These are phyloP conservation scores for Gorsachius magnificus DNA, from an alignment of 2,797 vertebrate genomes.

Conservation along the genomic window DNA sequence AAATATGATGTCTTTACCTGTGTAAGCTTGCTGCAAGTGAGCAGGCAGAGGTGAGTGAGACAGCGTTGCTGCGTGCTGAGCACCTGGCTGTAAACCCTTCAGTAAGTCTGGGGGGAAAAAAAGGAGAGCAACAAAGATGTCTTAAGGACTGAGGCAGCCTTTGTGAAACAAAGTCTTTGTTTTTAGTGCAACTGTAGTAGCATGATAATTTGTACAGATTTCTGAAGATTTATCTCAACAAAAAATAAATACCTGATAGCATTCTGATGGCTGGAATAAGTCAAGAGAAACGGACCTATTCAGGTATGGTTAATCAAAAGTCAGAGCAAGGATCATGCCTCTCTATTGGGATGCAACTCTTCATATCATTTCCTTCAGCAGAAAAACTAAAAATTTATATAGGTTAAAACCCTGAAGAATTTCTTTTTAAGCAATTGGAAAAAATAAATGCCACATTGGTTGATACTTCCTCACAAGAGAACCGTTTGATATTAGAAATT, in stretches of 20 bases:
- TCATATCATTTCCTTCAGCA: not conserved
- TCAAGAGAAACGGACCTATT: not conserved
- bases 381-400: not conserved
- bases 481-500: not conserved
- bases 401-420: not conserved
- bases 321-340: not conserved
- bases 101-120: conserved; percentile 85
- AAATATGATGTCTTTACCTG: conserved; percentile 80
- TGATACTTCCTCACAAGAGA: not conserved
- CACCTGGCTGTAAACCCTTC: conserved; percentile 96
- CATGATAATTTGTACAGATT: not conserved
- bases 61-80: conserved; percentile 84
- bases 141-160: not conserved
- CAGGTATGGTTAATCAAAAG: not conserved
- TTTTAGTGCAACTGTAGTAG: not conserved
- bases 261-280: not conserved
- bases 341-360: not conserved
- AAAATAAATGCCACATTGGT: not conserved
- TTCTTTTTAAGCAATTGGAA: not conserved
- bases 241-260: not conserved
- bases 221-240: not conserved
- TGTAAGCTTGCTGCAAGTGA: conserved; percentile 93
- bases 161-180: not conserved
- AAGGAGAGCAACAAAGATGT: conserved; percentile 5
- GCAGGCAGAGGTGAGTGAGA: conserved; percentile 88